These are phyloP conservation scores for Platalea minor DNA, from an alignment of 2,797 vertebrate genomes.

Conservation along the genomic window DNA sequence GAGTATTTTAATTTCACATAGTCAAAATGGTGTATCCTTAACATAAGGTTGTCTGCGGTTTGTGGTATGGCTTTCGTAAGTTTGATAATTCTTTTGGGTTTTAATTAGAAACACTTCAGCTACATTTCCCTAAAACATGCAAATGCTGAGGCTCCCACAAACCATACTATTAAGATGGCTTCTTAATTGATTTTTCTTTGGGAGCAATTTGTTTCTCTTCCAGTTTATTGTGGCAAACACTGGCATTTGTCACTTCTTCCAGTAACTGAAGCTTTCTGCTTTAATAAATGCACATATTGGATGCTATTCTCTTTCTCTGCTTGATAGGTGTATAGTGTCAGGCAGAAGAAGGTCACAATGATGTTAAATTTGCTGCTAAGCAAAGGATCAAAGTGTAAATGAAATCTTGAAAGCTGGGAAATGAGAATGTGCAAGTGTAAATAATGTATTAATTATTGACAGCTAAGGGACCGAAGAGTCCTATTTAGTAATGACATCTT, in stretches of 20 bases:
- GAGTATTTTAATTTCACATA: background rate
- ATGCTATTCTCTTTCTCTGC: conserved; percentile 53
- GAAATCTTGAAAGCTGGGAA: conserved; percentile 84
- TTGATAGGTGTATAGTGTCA: conserved; percentile 58
- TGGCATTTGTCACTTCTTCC: conserved; percentile 65
- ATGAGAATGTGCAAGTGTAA: conserved; percentile 89
- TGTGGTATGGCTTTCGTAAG: background rate
- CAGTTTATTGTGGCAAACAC: conserved; percentile 49
- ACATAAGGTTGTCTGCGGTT: background rate
- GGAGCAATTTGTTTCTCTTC: conserved; percentile 52
- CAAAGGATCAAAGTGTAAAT: conserved; percentile 87
- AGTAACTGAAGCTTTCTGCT: conserved; percentile 47
- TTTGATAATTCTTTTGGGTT: conserved; percentile 33
- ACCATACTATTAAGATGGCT: background rate
- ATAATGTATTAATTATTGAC: conserved; percentile 95
- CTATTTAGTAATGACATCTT: conserved; percentile 79
- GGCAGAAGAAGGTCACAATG: conserved; percentile 73
- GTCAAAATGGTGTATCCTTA: background rate
- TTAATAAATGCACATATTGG: conserved; percentile 73
- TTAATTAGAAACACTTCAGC: conserved; percentile 51
- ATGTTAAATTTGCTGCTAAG: conserved; percentile 81
- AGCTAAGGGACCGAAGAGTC: conserved; percentile 74
- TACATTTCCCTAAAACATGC: background rate
- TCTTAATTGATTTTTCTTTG: conserved; percentile 70
- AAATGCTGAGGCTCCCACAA: background rate